Evolutionary conservation across 1,140 invertebrate species (phyloP).

Genomic region (Spodoptera litura): DNA sequence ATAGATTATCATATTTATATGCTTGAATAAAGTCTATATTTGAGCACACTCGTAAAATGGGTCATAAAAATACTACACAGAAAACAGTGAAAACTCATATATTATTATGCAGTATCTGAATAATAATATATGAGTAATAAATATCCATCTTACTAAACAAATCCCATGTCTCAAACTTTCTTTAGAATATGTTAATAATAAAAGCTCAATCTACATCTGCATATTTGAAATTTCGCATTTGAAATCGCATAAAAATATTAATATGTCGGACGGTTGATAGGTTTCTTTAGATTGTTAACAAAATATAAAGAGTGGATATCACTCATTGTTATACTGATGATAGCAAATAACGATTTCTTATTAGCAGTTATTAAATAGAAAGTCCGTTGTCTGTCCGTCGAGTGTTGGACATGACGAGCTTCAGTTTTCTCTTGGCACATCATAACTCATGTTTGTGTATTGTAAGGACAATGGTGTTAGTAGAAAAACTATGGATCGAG

Average conservation of each 20-base stretch:
- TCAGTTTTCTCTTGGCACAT: background rate
- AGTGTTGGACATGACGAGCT: background rate
- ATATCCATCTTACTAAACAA: background rate
- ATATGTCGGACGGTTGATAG: background rate
- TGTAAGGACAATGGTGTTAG: too few relatives aligned
- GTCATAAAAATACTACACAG: too few relatives aligned
- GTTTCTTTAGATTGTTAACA: background rate
- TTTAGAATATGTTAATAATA: background rate
- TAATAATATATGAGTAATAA: background rate
- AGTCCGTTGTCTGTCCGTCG: background rate
- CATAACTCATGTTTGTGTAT: too few relatives aligned
- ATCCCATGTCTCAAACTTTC: background rate
- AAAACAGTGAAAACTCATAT: too few relatives aligned
- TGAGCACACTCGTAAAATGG: too few relatives aligned
- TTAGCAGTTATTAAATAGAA: slow-evolving; percentile 30
- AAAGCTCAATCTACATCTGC: too few relatives aligned
- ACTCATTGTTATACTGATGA: background rate
- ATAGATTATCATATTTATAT: too few relatives aligned
- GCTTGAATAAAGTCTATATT: too few relatives aligned
- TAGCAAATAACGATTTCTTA: slow-evolving; percentile 15
- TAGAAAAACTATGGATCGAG: too few relatives aligned
- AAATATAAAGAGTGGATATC: background rate
- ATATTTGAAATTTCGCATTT: background rate
- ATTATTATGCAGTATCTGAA: too few relatives aligned
- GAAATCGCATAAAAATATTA: background rate